phyloP scores from a whole-genome alignment of 2,888 invertebrate genomes.

The Sminthurinus aureus region DNA sequence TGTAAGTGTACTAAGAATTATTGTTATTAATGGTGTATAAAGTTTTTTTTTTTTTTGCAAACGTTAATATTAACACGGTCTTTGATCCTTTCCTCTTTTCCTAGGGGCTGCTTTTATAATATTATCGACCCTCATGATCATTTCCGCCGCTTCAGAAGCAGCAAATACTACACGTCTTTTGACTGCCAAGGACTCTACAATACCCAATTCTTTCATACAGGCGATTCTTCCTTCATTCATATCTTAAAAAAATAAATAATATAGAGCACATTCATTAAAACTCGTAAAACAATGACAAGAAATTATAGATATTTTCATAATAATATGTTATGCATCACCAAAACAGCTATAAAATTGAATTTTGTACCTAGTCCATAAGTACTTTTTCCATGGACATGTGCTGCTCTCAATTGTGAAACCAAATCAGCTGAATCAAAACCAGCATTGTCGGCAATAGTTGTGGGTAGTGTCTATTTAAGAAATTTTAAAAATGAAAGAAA shows the following conservation, averaged over 20 bases:
- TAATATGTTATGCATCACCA: background rate
- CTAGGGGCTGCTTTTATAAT: slow-evolving; percentile 93
- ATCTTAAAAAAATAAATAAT: slow-evolving; percentile 67
- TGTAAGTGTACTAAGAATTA: no score
- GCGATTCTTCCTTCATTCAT: slow-evolving; percentile 88
- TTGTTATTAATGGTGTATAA: slow-evolving; percentile 3
- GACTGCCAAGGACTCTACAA: slow-evolving; percentile 96
- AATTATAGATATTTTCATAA: background rate
- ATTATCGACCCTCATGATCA: slow-evolving; percentile 98
- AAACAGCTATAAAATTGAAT: background rate
- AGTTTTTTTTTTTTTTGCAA: background rate
- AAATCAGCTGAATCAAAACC: slow-evolving; percentile 97
- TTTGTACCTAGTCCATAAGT: slow-evolving; percentile 79
- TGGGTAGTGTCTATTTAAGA: slow-evolving; percentile 78
- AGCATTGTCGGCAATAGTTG: slow-evolving; percentile 97
- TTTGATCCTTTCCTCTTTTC: slow-evolving; percentile 84
- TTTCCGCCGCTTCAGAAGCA: slow-evolving; percentile 96
- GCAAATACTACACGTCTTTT: slow-evolving; percentile 95
- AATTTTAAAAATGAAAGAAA: slow-evolving; percentile 2
- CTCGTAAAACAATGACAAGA: background rate
- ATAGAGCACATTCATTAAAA: background rate
- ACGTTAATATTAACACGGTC: slow-evolving; percentile 74
- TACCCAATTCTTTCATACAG: slow-evolving; percentile 89
- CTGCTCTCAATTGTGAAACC: slow-evolving; percentile 88
- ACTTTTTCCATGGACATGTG: slow-evolving; percentile 81